A percentile compares a stretch with the other conserved stretches of the same genome.
phyloP scores from a whole-genome alignment of 2,888 invertebrate species.

The Pristionchus japonicus region DNA sequence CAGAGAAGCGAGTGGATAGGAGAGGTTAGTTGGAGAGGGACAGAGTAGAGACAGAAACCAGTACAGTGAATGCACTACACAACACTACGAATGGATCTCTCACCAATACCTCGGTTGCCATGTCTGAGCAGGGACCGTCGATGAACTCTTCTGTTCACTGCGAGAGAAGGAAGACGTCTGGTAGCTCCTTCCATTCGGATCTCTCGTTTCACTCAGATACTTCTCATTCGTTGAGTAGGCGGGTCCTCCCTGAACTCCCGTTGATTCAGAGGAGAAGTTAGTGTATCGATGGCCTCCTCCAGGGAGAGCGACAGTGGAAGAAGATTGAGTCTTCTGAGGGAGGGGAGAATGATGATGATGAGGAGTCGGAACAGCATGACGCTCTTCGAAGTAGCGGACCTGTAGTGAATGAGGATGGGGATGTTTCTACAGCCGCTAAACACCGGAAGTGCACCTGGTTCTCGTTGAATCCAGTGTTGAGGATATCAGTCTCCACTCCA shows the following conservation, averaged over 20 bases:
- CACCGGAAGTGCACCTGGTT: background rate
- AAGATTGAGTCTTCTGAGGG: background rate
- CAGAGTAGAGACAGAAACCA: background rate
- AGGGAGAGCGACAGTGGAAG: background rate
- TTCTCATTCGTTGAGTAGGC: slow-evolving; percentile 5
- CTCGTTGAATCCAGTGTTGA: slow-evolving; percentile 41
- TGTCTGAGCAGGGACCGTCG: background rate
- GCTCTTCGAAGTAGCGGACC: background rate
- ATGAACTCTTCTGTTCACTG: background rate
- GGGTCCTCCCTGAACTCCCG: slow-evolving; percentile 10
- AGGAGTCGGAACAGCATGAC: slow-evolving; percentile 32
- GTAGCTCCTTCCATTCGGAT: slow-evolving; percentile 12
- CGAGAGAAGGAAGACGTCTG: slow-evolving; percentile 7
- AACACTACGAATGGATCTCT: background rate
- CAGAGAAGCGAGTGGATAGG: background rate
- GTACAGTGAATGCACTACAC: slow-evolving; percentile 11
- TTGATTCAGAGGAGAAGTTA: slow-evolving; percentile 15
- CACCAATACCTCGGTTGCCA: slow-evolving; percentile 15
- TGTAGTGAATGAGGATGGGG: background rate
- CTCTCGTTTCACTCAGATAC: background rate
- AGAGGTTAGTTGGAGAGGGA: background rate
- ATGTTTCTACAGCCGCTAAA: background rate
- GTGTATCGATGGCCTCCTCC: slow-evolving; percentile 32
- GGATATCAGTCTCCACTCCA: slow-evolving; percentile 40
- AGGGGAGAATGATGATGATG: slow-evolving; percentile 23